Base-by-base conservation (phyloP, 2,888 invertebrate genomes). In the Buathra laborator region DNA sequence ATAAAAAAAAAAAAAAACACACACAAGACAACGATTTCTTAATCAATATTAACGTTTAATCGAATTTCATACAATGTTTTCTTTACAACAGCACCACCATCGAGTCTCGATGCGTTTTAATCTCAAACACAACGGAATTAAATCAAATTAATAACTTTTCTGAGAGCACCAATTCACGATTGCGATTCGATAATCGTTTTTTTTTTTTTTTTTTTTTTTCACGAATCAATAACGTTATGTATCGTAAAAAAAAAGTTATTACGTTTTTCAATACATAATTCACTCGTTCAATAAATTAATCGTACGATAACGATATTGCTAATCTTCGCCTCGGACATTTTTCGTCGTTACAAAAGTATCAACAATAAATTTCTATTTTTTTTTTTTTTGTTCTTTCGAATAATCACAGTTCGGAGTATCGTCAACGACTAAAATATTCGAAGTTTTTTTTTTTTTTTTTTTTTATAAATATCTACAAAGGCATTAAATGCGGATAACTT, bases 381-480 rank as follows among this genome's bases (percentile, higher is more conserved):
- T 62, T 44, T 67, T 76, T 78, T 76, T 19, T 85, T 24, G 66
- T 62, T 66, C 59, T 67, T 82, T 67, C 56, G 46, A n/a, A 53
- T 83, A 76, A 85, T 85, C 85, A 83, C 76, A 85, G 77, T 75
- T 77, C 68, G 29, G 70, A 85, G 75, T 48, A 59, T 77, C 68
- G 16, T 67, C 12, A 32, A 70, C 81, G 67, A 71, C 48, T 7
- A 16, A 53, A 24, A 68, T 48, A 68, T 53, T 70, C 19, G 44
- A 46, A 53, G 66, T 82, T 53, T 64, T 64, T 66, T 1, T 5
- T 37, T 5, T 37, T 37, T 53, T 82, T 53, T 64, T 64, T 66
- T 9, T 37, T 37, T 37, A 37, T 37, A 77, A 80, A 46, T 79
- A 85, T 85, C 81, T 77, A 85, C 77, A 83, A 76, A 68, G 68